phyloP scores from a whole-genome alignment of 2,113 vertebrate species.

The Phodopus roborovskii region DNA sequence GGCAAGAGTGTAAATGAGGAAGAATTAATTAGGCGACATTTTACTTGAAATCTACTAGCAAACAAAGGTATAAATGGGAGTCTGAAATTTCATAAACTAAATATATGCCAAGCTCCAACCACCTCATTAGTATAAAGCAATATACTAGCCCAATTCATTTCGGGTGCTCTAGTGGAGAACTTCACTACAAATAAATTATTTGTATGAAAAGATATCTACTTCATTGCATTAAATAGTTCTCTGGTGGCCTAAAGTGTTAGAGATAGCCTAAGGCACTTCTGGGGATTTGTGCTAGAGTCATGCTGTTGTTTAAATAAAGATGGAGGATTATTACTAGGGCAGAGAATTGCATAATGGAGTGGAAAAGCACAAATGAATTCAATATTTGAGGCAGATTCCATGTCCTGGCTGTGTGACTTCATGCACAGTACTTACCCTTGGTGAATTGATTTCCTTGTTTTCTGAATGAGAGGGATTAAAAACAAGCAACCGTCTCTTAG shows the following conservation, averaged over 20 bases:
- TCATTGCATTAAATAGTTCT: conserved; percentile 59
- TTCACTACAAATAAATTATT: conserved; percentile 69
- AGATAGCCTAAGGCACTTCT: conserved; percentile 10
- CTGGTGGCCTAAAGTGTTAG: conserved; percentile 47
- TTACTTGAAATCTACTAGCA: conserved; percentile 52
- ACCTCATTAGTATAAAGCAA: conserved; percentile 71
- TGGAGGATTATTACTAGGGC: not conserved
- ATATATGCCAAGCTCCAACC: conserved; percentile 20
- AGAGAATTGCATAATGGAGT: not conserved
- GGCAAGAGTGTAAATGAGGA: conserved; percentile 44
- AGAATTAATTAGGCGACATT: conserved; percentile 40
- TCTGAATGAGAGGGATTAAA: not conserved
- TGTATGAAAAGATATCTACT: conserved; percentile 63
- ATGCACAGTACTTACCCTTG: not conserved
- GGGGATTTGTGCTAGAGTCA: conserved; percentile 18
- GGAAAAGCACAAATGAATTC: accelerated
- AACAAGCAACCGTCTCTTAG: not conserved
- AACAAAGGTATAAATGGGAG: conserved; percentile 35
- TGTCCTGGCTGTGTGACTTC: not conserved
- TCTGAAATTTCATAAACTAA: conserved; percentile 63
- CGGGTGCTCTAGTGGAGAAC: conserved; percentile 61
- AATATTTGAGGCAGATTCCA: not conserved
- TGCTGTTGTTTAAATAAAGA: conserved; percentile 60
- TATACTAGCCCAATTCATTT: conserved; percentile 57
- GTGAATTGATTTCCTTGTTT: not conserved